These are phyloP conservation scores for Pelmatolapia mariae DNA, from an alignment of 2,113 vertebrate species.

Conservation along the genomic window DNA sequence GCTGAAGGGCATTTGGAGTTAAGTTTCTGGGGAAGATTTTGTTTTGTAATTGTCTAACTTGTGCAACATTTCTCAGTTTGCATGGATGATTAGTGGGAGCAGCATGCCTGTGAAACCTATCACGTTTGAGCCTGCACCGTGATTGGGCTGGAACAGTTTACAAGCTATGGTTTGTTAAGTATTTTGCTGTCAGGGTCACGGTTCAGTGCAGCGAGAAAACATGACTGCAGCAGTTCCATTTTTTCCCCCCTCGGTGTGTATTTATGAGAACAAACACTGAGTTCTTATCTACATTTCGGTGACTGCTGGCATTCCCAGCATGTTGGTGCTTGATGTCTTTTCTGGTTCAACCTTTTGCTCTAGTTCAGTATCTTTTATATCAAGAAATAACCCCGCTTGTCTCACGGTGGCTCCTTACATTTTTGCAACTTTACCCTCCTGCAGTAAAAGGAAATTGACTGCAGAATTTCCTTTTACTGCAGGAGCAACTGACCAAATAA, in stretches of 20 bases:
- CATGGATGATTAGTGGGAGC: not conserved
- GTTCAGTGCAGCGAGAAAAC: not conserved
- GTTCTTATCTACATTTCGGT: not conserved
- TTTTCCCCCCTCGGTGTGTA: not conserved
- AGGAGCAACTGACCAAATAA: not conserved
- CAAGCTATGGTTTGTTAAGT: slow-evolving; percentile 17
- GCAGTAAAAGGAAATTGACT: not conserved
- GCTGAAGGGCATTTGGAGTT: not conserved
- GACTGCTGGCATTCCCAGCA: not conserved
- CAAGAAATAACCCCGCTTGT: not conserved
- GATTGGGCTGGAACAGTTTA: slow-evolving; percentile 9
- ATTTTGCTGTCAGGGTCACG: not conserved
- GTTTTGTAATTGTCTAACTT: not conserved
- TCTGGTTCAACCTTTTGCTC: not conserved
- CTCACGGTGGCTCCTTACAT: not conserved
- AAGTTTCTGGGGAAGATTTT: not conserved
- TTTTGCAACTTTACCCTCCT: not conserved
- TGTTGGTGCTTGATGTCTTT: not conserved
- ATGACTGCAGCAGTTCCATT: not conserved
- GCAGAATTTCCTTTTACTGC: not conserved
- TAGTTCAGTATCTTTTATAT: not conserved
- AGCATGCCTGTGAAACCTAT: not conserved
- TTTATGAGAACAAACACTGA: not conserved
- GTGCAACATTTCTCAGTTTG: not conserved
- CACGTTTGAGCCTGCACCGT: not conserved